Evolutionary conservation across 2,797 vertebrate species (phyloP).

Genomic region (Sciaenops ocellatus): DNA sequence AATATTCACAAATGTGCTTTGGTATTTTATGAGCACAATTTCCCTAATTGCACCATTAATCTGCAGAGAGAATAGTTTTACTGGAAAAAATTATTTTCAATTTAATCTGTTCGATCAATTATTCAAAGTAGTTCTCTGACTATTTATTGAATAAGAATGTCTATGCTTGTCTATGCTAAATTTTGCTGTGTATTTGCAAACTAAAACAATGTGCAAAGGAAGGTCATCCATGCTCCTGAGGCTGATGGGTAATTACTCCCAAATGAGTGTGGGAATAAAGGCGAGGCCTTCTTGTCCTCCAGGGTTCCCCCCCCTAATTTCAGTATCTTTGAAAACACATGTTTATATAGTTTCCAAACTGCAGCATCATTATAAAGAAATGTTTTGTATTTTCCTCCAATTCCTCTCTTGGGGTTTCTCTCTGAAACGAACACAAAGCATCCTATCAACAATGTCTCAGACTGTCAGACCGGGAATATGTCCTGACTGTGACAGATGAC

Average conservation of each 20-base stretch:
- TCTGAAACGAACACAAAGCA: slow-evolving; percentile 10
- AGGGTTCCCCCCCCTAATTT: slow-evolving; percentile 56
- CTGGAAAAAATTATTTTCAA: not conserved
- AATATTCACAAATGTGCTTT: slow-evolving; percentile 27
- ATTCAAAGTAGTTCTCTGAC: slow-evolving; percentile 11
- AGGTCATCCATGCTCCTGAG: slow-evolving; percentile 33
- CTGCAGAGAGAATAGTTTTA: not conserved
- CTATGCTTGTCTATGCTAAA: slow-evolving; percentile 7
- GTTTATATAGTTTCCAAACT: slow-evolving; percentile 44
- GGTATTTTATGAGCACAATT: slow-evolving; percentile 15
- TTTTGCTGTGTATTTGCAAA: slow-evolving; percentile 41
- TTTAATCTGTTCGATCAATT: slow-evolving; percentile 17
- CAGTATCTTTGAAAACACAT: slow-evolving; percentile 69
- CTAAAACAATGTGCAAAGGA: slow-evolving; percentile 47
- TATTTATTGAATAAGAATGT: not conserved
- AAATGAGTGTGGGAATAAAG: slow-evolving; percentile 69
- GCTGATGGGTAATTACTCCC: slow-evolving; percentile 73
- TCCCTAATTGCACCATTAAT: not conserved
- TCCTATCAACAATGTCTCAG: slow-evolving; percentile 26
- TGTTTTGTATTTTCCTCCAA: not conserved
- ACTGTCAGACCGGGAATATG: slow-evolving; percentile 22
- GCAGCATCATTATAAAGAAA: slow-evolving; percentile 29
- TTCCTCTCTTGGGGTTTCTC: slow-evolving; percentile 21
- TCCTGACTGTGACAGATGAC: slow-evolving; percentile 42
- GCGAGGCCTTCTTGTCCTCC: slow-evolving; percentile 40